phyloP scores from a whole-genome alignment of 2,888 invertebrate species.

The Cryptocheilus praepositus region DNA sequence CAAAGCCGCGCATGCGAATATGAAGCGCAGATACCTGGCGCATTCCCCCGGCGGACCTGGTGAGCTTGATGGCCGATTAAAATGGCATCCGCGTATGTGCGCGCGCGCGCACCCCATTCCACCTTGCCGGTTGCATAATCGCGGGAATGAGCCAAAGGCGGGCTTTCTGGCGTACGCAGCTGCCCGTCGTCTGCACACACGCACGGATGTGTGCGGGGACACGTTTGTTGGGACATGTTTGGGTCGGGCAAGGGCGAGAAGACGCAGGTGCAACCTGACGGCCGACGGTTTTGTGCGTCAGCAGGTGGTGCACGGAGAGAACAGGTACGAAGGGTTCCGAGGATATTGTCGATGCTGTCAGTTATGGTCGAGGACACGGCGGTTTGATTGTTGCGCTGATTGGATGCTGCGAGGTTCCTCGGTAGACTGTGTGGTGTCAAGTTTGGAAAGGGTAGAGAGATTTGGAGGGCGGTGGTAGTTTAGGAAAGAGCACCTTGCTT shows the following conservation, averaged over 20 bases:
- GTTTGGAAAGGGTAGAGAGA: too few relatives aligned
- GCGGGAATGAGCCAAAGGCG: conserved; percentile 51
- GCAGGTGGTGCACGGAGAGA: conserved; percentile 49
- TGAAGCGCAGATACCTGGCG: too few relatives aligned
- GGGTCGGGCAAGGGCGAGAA: conserved; percentile 22
- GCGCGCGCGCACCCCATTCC: conserved; percentile 22
- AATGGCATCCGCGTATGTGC: conserved; percentile 31
- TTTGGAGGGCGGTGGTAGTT: too few relatives aligned
- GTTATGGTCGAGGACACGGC: too few relatives aligned
- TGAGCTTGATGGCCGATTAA: conserved; percentile 29
- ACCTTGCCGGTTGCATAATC: conserved; percentile 51
- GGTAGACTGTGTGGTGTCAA: too few relatives aligned
- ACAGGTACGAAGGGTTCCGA: conserved; percentile 5
- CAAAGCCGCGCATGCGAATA: too few relatives aligned
- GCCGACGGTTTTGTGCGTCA: conserved; percentile 21
- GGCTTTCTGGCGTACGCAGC: conserved; percentile 45
- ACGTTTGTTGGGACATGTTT: conserved; percentile 17
- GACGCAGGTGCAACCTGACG: conserved; percentile 39
- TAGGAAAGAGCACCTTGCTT: too few relatives aligned
- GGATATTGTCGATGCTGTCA: too few relatives aligned
- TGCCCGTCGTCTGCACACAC: conserved; percentile 45
- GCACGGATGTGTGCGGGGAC: conserved; percentile 15
- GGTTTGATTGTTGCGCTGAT: neutral
- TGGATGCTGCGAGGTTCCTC: neutral
- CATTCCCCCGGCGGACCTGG: neutral